phyloP scores from a whole-genome alignment of 2,888 invertebrate genomes.

The Clistopyga incitator region DNA sequence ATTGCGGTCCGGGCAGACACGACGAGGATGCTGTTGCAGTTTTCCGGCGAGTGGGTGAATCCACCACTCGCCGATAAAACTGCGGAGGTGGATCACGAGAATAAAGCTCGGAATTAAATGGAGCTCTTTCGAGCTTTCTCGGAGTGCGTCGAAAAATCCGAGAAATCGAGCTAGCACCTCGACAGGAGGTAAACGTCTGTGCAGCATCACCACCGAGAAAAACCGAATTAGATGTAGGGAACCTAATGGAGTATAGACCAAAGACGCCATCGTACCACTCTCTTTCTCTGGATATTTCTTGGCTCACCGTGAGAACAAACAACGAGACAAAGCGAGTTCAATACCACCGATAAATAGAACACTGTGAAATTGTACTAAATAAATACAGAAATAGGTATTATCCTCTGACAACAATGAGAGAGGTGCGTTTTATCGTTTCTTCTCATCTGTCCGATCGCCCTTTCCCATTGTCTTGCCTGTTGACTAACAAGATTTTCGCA shows the following conservation, averaged over 20 bases:
- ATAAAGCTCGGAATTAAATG: conserved; percentile 3
- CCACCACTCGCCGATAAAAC: neutral
- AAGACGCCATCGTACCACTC: neutral
- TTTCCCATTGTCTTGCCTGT: neutral
- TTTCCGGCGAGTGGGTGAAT: neutral
- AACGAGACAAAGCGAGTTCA: neutral
- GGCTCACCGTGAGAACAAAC: neutral
- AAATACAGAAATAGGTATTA: conserved; percentile 5
- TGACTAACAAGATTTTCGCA: neutral
- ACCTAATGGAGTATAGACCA: neutral
- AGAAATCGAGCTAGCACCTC: neutral
- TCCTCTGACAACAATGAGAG: neutral
- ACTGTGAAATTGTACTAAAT: neutral
- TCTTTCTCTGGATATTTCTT: conserved; percentile 19
- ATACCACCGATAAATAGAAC: conserved; percentile 1
- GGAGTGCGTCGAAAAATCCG: neutral
- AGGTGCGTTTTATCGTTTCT: neutral
- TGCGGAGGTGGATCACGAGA: neutral
- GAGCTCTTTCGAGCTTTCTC: conserved; percentile 5
- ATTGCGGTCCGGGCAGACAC: neutral
- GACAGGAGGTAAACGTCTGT: neutral
- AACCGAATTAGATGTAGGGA: neutral
- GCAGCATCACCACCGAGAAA: neutral
- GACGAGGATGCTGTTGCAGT: neutral
- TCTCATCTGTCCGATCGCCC: neutral